A percentile compares a stretch with the other conserved stretches of the same genome.
Evolutionary conservation across 2,113 vertebrate species (phyloP).

Genomic region (Rousettus leschenaultii): DNA sequence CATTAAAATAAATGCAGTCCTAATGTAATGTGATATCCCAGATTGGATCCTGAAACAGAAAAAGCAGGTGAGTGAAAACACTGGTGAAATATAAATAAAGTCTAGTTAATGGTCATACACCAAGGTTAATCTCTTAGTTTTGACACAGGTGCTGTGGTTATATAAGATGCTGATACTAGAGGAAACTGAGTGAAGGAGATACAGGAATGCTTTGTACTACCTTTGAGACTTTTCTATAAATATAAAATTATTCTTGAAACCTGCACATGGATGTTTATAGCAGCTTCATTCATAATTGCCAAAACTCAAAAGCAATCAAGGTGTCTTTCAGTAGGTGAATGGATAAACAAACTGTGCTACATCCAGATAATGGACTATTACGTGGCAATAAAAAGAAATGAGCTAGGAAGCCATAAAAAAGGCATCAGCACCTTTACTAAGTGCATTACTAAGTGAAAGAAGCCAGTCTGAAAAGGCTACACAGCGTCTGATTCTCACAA

Average conservation of each 20-base stretch:
- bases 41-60: neutral
- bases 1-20: neutral
- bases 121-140: neutral
- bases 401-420: neutral
- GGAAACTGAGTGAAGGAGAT: neutral
- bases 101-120: accelerated
- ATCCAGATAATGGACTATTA: neutral
- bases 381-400: neutral
- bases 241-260: neutral
- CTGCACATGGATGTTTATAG: neutral
- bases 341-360: neutral
- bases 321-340: neutral
- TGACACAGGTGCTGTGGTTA: neutral
- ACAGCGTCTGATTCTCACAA: neutral
- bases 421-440: neutral
- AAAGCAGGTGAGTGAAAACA: neutral
- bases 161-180: neutral
- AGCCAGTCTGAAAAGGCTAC: neutral
- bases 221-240: neutral
- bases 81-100: neutral
- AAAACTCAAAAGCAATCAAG: neutral
- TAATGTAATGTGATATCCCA: neutral
- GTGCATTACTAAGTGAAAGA: neutral
- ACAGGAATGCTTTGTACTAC: neutral
- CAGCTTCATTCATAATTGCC: neutral